phyloP scores from a whole-genome alignment of 2,113 vertebrate species.

The Pyxicephalus adspersus region DNA sequence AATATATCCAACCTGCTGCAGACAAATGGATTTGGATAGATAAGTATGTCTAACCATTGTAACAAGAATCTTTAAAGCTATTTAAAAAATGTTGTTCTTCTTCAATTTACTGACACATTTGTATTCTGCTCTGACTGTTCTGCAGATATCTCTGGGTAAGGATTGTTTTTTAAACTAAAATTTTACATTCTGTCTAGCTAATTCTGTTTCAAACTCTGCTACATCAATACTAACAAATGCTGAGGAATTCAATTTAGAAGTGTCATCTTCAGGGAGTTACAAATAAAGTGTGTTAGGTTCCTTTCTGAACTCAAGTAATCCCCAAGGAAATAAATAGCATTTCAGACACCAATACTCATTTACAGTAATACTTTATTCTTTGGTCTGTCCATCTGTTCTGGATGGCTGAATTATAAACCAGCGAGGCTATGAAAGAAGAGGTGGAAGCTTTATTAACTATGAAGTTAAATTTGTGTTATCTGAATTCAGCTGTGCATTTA shows the following conservation, averaged over 20 bases:
- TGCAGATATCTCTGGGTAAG: not conserved
- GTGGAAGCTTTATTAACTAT: too few relatives aligned
- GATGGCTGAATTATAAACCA: too few relatives aligned
- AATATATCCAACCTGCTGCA: too few relatives aligned
- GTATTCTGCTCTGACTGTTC: not conserved
- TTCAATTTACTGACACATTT: too few relatives aligned
- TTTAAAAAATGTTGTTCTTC: too few relatives aligned
- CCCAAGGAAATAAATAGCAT: not conserved
- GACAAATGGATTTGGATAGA: too few relatives aligned
- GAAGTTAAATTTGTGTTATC: too few relatives aligned
- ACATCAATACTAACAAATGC: not conserved
- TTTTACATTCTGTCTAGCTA: not conserved
- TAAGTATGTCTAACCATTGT: too few relatives aligned
- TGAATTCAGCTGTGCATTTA: too few relatives aligned
- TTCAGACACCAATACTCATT: not conserved
- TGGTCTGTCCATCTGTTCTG: too few relatives aligned
- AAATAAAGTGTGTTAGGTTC: not conserved
- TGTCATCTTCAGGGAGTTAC: slow-evolving; percentile 4
- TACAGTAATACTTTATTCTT: not conserved
- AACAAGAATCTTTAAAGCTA: too few relatives aligned
- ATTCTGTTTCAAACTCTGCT: not conserved
- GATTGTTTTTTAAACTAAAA: not conserved
- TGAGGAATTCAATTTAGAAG: not conserved
- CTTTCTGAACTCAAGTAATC: not conserved
- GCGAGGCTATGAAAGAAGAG: too few relatives aligned